Evolutionary conservation across 2,888 invertebrate species (phyloP), one percentile per base, ranked within the genome.

Genomic region (Hermaeophaga mercurialis): DNA sequence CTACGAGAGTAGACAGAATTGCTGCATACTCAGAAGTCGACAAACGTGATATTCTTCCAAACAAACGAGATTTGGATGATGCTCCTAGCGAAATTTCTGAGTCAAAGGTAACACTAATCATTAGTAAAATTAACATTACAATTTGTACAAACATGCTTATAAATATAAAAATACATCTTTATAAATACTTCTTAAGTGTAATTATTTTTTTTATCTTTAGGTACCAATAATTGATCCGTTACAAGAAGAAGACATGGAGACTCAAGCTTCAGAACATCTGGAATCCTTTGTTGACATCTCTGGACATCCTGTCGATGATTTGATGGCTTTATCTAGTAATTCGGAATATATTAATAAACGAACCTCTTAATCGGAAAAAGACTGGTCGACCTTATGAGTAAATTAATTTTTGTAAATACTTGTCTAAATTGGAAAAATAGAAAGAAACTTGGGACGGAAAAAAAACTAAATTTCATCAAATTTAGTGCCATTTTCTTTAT

Each of bases 1-100:
- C 75, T 3, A 73, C 75, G 54, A 60, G 66, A 3, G 64, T 73
- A 5, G 74, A 75, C 65, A 71, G 70, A 7, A 63, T 69, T 57
- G 64, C 73, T 31, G 70, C 72, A 8, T 70, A 66, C 24, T 63
- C 66, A 3, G 66, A 56, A 12, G 38, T 53, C 7, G 58, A 58
- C 9, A 49, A 52, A 31, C 58, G 58, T 45, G 45, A 41, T 26
- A 12, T 49, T 22, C 2, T 12, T 33, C 14, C 24, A n/a, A 41
- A 57, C 12, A 53, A 60, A 12, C 44, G 19, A 5, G 72, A 71
- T 38, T 58, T 72, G 14, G 65, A 66, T 9, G 58, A 64, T 41
- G 64, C 65, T 3, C 66, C 72, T 3, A 71, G 72, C 14, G 70
- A 73, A 15, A 58, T 65, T 12, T 54, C 63, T n/a, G 71, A 72